Evolutionary conservation across 2,888 invertebrate genomes (phyloP).

Genomic region (Meiosimyza platycephala): DNA sequence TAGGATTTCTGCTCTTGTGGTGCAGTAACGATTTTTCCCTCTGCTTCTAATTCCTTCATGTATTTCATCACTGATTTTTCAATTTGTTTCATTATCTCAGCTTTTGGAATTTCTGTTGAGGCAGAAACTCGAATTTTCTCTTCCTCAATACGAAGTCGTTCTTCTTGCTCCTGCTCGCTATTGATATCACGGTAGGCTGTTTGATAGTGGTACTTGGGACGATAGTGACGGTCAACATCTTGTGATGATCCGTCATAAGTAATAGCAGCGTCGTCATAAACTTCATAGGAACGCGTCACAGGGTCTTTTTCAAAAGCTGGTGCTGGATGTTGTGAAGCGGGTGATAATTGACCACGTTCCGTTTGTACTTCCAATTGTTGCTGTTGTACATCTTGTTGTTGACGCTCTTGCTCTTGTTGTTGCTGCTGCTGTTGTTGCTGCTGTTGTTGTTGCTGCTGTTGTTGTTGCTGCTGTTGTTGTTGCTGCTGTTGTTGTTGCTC

Average conservation of each 20-base stretch:
- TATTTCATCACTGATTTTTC: conserved; percentile 67
- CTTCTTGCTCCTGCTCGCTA: conserved; percentile 50
- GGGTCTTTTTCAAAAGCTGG: conserved; percentile 60
- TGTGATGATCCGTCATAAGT: conserved; percentile 37
- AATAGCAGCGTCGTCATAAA: conserved; percentile 48
- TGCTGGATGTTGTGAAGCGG: conserved; percentile 44
- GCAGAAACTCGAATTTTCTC: conserved; percentile 59
- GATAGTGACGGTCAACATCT: conserved; percentile 44
- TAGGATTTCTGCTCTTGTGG: conserved; percentile 56
- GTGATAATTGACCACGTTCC: conserved; percentile 32
- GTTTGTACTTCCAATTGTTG: conserved; percentile 29
- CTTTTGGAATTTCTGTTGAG: conserved; percentile 63
- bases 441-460: conserved; percentile 15
- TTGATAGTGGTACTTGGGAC: conserved; percentile 54
- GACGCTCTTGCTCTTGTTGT: conserved; percentile 11
- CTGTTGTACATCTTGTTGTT: conserved; percentile 11
- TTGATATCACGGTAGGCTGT: conserved; percentile 36
- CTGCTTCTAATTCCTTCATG: conserved; percentile 65
- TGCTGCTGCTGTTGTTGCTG: conserved; percentile 2
- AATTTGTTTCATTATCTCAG: conserved; percentile 65
- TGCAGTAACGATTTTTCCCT: conserved; percentile 61
- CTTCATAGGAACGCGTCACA: conserved; percentile 54
- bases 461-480: conserved; percentile 17
- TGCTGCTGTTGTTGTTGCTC: conserved; percentile 24
- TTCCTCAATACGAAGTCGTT: conserved; percentile 34